Percentiles rank a stretch among this genome's conserved stretches.
These are phyloP conservation scores for Erpornis zantholeuca DNA, from an alignment of 2,113 vertebrate genomes.

Conservation along the genomic window DNA sequence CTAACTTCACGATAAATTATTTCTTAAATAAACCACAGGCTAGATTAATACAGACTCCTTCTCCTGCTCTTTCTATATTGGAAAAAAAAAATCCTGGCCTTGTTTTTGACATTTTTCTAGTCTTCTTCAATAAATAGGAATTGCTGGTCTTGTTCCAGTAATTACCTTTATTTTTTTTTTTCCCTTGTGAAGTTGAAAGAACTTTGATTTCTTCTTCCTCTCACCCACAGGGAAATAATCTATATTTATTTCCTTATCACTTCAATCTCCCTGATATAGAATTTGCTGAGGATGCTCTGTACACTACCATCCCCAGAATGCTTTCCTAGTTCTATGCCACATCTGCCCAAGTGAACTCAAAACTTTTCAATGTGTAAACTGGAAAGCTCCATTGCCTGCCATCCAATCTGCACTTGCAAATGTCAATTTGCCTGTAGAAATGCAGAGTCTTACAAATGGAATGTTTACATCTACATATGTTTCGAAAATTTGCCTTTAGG, in stretches of 20 bases:
- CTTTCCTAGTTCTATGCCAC: background rate
- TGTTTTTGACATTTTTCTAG: background rate
- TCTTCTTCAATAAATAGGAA: background rate
- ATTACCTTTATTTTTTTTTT: background rate
- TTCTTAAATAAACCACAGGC: background rate
- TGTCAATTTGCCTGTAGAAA: conserved; percentile 6
- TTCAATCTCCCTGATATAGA: background rate
- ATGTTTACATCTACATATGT: background rate
- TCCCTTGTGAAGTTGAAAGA: background rate
- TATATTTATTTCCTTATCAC: background rate
- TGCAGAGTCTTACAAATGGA: background rate
- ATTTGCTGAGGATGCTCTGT: background rate
- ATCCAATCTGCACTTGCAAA: background rate
- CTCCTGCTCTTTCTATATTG: background rate
- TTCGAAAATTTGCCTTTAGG: background rate
- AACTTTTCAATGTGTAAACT: background rate
- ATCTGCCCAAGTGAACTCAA: background rate
- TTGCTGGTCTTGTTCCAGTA: background rate
- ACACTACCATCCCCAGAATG: background rate
- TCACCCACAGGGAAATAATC: background rate
- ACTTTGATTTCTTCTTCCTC: background rate
- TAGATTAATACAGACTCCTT: background rate
- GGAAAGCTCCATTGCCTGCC: background rate
- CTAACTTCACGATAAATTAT: background rate
- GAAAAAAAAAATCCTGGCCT: background rate